Percentiles rank a stretch among this genome's conserved stretches.
phyloP scores from a whole-genome alignment of 1,140 invertebrate species.

The Mylabris phalerata region DNA sequence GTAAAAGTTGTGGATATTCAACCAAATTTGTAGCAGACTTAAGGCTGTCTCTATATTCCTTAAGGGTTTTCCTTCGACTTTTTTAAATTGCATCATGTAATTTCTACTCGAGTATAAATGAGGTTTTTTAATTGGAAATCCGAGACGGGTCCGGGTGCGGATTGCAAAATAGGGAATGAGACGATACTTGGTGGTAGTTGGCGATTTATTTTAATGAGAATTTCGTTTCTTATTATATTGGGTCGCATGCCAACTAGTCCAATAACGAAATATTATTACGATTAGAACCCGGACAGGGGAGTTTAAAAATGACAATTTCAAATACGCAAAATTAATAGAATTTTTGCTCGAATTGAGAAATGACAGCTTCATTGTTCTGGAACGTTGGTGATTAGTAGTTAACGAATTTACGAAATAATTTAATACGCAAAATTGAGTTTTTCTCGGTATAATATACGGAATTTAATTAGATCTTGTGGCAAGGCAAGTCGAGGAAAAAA shows the following conservation, averaged over 20 bases:
- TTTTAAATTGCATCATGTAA: slow-evolving; percentile 39
- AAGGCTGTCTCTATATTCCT: slow-evolving; percentile 17
- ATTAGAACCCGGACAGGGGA: too few relatives aligned
- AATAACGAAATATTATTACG: slow-evolving; percentile 9
- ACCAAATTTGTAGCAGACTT: slow-evolving; percentile 8
- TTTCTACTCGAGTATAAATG: slow-evolving; percentile 39
- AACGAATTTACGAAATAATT: too few relatives aligned
- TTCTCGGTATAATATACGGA: too few relatives aligned
- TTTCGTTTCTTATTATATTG: slow-evolving; percentile 11
- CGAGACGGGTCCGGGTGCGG: slow-evolving; percentile 17
- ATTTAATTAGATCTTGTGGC: not conserved
- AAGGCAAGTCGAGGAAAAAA: not conserved
- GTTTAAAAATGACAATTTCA: too few relatives aligned
- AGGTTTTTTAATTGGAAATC: slow-evolving; percentile 41
- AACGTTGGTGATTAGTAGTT: too few relatives aligned
- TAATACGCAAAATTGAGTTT: too few relatives aligned
- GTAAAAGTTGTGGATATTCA: slow-evolving; percentile 1
- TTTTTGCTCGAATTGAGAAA: too few relatives aligned
- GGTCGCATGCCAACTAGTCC: slow-evolving; percentile 15
- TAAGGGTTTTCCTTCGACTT: slow-evolving; percentile 16
- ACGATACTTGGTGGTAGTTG: slow-evolving; percentile 3
- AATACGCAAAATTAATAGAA: too few relatives aligned
- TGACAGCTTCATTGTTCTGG: too few relatives aligned
- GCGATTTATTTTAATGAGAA: slow-evolving; percentile 17
- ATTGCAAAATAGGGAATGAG: not conserved